Evolutionary conservation across 2,797 vertebrate species (phyloP).

Genomic region (Nannoperca obscura): DNA sequence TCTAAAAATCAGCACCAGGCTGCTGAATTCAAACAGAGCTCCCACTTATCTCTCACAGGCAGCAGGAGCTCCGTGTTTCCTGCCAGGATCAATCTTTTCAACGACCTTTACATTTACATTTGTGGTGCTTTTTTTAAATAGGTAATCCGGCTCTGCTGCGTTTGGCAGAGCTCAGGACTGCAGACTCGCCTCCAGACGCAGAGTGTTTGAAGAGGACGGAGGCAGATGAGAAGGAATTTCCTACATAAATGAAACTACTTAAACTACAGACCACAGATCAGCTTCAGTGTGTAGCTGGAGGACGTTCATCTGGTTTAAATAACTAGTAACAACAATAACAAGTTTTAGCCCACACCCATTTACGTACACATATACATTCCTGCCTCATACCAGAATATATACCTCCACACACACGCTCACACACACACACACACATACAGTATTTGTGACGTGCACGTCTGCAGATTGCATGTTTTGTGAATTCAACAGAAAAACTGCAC

Average conservation of each 20-base stretch:
- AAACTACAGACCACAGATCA: neutral
- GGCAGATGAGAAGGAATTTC: neutral
- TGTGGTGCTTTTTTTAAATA: neutral
- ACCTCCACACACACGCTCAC: neutral
- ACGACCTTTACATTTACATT: neutral
- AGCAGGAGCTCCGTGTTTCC: neutral
- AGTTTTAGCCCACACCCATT: constrained; percentile 6
- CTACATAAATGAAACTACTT: neutral
- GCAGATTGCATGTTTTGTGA: neutral
- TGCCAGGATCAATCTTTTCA: neutral
- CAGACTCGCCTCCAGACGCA: neutral
- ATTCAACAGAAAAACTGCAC: neutral
- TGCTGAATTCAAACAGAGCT: neutral
- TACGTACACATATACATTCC: neutral
- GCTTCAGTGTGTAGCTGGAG: neutral
- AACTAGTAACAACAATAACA: no score
- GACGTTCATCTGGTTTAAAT: neutral
- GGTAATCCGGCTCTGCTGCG: neutral
- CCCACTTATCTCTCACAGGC: constrained; percentile 1
- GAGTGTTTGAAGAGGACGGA: constrained; percentile 7
- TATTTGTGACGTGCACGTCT: neutral
- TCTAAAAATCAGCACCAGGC: neutral
- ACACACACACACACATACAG: neutral
- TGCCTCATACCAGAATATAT: constrained; percentile 17
- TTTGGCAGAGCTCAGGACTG: neutral